A percentile compares a stretch with the other conserved stretches of the same genome.
phyloP scores from a whole-genome alignment of 2,797 vertebrate genomes.

The Potorous gilbertii region DNA sequence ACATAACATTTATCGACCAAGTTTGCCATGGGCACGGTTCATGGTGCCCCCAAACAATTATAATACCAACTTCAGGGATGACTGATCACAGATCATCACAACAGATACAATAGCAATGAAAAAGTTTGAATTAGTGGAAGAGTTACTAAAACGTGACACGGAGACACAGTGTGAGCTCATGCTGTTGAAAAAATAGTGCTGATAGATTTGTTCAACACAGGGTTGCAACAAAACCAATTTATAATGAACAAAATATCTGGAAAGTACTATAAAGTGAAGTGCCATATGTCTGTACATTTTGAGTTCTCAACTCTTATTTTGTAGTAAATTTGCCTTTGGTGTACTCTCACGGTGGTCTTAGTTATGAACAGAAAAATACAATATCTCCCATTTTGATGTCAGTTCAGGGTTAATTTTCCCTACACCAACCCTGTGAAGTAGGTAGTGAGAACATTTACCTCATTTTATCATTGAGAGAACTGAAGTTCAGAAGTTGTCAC shows the following conservation, averaged over 20 bases:
- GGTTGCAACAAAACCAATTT: not conserved
- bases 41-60: too few species aligned
- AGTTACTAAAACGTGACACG: not conserved
- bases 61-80: not conserved
- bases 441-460: not conserved
- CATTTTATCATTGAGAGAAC: not conserved
- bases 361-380: not conserved
- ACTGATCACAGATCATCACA: not conserved
- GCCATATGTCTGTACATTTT: not conserved
- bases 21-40: too few species aligned
- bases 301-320: not conserved
- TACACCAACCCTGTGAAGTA: not conserved
- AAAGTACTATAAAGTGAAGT: not conserved
- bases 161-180: not conserved
- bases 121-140: not conserved
- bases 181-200: not conserved
- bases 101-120: not conserved
- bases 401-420: not conserved
- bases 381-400: not conserved
- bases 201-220: not conserved
- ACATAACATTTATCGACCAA: too few species aligned
- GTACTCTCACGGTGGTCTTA: not conserved
- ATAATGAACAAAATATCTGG: not conserved
- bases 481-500: not conserved
- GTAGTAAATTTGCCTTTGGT: not conserved